Conservation (phyloP, 2,888 invertebrate genomes). For the Eupithecia inturbata region DNA sequence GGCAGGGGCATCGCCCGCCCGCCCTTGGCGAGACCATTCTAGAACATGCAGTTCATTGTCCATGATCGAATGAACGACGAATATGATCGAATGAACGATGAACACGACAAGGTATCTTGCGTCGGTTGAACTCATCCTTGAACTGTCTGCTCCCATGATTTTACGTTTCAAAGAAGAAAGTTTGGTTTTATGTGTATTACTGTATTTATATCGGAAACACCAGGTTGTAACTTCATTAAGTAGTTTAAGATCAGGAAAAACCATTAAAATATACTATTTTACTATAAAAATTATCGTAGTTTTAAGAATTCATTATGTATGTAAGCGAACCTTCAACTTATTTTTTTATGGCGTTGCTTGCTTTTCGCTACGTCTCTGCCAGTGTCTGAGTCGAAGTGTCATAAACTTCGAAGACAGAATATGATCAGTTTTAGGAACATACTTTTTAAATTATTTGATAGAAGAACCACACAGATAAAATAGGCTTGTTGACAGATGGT, state of each 20-base stretch:
- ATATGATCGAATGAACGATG: neutral
- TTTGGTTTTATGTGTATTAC: neutral
- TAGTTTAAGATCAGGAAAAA: neutral
- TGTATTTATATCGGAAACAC: neutral
- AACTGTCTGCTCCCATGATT: neutral
- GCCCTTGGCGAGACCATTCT: conserved; percentile 22
- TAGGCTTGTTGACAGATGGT: neutral
- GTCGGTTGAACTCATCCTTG: neutral
- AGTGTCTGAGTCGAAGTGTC: no score
- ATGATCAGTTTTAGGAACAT: no score
- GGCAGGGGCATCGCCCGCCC: conserved; percentile 27
- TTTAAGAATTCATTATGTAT: no score
- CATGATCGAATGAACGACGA: neutral
- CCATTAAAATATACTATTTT: neutral
- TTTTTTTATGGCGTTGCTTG: no score
- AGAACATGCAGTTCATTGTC: conserved; percentile 20
- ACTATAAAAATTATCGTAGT: no score
- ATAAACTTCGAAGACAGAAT: no score
- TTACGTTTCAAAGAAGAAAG: neutral
- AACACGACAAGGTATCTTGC: neutral
- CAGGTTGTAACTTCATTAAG: neutral
- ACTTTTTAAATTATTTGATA: no score
- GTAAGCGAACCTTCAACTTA: no score
- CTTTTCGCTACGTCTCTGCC: no score
- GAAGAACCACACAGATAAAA: no score